Conservation (phyloP, 64 coral and sea anemone species). For the Actinia tenebrosa region DNA sequence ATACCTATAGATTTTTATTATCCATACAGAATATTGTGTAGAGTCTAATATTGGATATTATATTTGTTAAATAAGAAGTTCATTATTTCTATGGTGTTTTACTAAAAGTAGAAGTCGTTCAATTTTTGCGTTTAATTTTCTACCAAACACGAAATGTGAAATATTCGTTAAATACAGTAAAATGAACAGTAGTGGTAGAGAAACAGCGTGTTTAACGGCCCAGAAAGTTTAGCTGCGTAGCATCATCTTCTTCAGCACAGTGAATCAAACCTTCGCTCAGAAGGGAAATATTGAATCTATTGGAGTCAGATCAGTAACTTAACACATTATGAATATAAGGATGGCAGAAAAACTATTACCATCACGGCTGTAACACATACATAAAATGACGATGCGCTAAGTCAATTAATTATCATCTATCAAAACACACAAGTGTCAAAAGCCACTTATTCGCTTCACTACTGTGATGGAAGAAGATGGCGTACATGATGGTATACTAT, state of each 20-base stretch:
- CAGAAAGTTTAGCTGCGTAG: neutral
- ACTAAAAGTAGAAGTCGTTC: neutral
- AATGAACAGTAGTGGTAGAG: neutral
- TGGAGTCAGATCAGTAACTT: too few relatives aligned
- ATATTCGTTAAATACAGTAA: neutral
- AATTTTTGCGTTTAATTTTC: neutral
- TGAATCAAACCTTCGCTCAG: neutral
- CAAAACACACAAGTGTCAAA: slow-evolving; percentile 26
- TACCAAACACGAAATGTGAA: neutral
- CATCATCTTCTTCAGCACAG: neutral
- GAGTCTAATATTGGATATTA: neutral
- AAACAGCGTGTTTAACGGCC: neutral
- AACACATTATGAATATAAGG: neutral
- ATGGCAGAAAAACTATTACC: neutral
- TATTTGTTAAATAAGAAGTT: neutral
- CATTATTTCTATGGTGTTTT: neutral
- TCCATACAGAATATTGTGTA: neutral
- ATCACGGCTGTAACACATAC: neutral
- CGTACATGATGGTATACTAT: neutral
- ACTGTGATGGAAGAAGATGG: neutral
- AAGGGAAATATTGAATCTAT: too few relatives aligned
- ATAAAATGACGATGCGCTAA: neutral
- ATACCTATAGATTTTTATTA: neutral
- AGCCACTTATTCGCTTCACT: slow-evolving; percentile 3
- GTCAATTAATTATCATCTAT: slow-evolving; percentile 31